phyloP scores from a whole-genome alignment of 92 coral and sea anemone genomes.

The Blastomussa wellsi region DNA sequence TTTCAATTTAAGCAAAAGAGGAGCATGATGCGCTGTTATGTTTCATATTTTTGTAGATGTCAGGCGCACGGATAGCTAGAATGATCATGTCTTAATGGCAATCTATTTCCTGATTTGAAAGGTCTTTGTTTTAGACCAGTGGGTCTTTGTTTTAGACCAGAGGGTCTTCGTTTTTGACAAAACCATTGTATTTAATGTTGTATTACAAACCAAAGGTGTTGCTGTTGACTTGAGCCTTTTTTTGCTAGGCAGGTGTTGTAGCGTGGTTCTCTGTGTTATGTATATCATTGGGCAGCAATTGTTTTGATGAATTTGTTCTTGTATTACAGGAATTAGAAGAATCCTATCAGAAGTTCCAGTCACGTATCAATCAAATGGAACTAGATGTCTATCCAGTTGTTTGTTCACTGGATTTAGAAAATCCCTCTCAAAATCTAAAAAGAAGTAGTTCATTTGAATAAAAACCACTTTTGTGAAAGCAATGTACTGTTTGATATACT shows the following conservation, averaged over 20 bases:
- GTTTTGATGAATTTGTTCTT: not conserved
- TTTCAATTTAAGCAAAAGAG: too few species aligned
- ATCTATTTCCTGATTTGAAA: too few species aligned
- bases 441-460: conserved; percentile 11
- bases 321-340: conserved; percentile 73
- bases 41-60: too few species aligned
- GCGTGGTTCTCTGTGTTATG: not conserved
- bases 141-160: too few species aligned
- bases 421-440: conserved; percentile 3
- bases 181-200: too few species aligned
- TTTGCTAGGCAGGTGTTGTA: not conserved
- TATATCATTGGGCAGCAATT: not conserved
- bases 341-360: conserved; percentile 79
- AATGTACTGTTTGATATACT: not conserved
- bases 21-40: too few species aligned
- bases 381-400: conserved; percentile 49
- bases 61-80: too few species aligned
- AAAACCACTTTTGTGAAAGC: not conserved
- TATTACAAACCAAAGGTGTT: not conserved
- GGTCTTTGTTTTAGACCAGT: too few species aligned
- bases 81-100: too few species aligned
- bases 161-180: too few species aligned
- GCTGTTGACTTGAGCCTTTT: not conserved
- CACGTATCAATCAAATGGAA: conserved; percentile 81
- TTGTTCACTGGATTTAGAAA: conserved; percentile 14